Evolutionary conservation across 1,140 invertebrate genomes (phyloP).

Genomic region (Papilio polyxenes): DNA sequence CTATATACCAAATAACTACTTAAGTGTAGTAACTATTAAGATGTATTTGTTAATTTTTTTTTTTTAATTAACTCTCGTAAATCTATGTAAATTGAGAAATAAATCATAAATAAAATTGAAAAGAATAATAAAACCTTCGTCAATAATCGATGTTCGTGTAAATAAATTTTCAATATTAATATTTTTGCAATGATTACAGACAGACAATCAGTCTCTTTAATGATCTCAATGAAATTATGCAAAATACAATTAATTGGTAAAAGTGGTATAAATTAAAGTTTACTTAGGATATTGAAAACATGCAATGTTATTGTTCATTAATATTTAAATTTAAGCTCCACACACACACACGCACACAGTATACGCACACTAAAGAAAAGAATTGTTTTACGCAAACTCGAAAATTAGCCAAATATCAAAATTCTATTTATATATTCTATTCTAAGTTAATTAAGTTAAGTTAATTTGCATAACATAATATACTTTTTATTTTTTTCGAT

Average conservation of each 20-base stretch:
- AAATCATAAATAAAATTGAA: neutral
- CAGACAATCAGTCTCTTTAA: neutral
- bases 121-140: constrained; percentile 8
- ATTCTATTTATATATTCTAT: neutral
- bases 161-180: neutral
- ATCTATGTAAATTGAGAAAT: neutral
- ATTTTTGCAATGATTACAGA: neutral
- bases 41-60: too few species aligned
- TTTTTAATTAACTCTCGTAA: neutral
- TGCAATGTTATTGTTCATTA: neutral
- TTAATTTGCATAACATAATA: too few species aligned
- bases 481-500: neutral
- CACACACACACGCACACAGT: too few species aligned
- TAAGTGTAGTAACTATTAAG: neutral
- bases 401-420: neutral
- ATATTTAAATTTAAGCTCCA: neutral
- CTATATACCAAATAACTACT: neutral
- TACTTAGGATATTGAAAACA: neutral
- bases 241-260: neutral
- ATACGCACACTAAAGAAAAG: too few species aligned
- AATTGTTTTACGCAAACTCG: too few species aligned
- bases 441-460: too few species aligned
- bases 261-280: neutral
- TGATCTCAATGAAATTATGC: constrained; percentile 10
- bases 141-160: neutral